Evolutionary conservation across 2,113 vertebrate genomes (phyloP).

Genomic region (Tichodroma muraria): DNA sequence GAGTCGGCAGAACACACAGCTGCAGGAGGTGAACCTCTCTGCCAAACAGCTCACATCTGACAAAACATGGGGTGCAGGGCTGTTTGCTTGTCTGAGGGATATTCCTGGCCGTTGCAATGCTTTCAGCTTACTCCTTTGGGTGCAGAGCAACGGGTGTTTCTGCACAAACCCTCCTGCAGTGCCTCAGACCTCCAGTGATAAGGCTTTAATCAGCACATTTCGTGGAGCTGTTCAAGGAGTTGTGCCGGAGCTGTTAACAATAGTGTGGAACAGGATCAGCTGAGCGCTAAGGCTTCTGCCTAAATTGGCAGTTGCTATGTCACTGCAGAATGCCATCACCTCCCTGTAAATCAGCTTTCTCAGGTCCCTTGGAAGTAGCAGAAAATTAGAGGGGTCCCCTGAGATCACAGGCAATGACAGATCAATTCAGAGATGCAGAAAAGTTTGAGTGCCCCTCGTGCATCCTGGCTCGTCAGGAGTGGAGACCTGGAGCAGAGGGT

Average conservation of each 20-base stretch:
- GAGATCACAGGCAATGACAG: not conserved
- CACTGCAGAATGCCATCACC: not conserved
- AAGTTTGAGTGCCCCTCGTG: accelerated
- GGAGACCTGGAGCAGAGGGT: not conserved
- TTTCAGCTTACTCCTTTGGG: not conserved
- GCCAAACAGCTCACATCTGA: not conserved
- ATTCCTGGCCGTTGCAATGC: not conserved
- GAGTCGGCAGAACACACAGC: accelerated
- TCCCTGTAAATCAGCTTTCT: not conserved
- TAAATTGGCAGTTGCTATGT: not conserved
- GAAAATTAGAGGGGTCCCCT: not conserved
- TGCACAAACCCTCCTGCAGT: not conserved
- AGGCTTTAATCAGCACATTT: not conserved
- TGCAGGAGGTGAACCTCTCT: accelerated
- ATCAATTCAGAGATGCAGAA: not conserved
- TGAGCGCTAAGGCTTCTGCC: not conserved
- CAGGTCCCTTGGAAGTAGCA: not conserved
- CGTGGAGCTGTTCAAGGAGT: not conserved
- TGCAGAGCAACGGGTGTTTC: not conserved
- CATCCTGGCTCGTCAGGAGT: not conserved
- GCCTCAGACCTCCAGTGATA: not conserved
- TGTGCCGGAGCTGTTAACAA: not conserved
- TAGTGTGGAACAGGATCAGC: not conserved
- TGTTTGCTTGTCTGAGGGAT: not conserved
- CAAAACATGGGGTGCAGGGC: not conserved